These are phyloP conservation scores for Geopemphigus sp. DNA, from an alignment of 1,140 invertebrate genomes.

Conservation along the genomic window DNA sequence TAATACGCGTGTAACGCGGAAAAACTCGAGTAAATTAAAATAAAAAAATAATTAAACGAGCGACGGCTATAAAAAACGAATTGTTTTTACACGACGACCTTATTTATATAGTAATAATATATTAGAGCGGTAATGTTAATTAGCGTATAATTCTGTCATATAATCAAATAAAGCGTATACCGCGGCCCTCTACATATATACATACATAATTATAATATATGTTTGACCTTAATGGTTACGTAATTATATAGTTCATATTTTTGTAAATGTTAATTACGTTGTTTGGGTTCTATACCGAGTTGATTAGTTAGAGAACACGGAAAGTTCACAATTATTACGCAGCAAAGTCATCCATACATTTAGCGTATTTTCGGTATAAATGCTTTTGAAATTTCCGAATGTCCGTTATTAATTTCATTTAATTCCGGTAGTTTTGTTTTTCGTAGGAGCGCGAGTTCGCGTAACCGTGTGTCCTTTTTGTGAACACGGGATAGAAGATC, in stretches of 20 bases:
- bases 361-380: too few species aligned
- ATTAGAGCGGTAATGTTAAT: not conserved
- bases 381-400: too few species aligned
- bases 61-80: not conserved
- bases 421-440: too few species aligned
- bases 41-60: not conserved
- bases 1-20: too few species aligned
- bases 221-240: slow-evolving; percentile 1
- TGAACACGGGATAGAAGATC: too few species aligned
- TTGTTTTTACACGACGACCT: not conserved
- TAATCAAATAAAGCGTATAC: not conserved
- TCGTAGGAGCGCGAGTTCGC: too few species aligned
- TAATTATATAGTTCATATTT: not conserved
- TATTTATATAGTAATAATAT: not conserved
- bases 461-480: too few species aligned
- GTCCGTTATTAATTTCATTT: too few species aligned
- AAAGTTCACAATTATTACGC: too few species aligned
- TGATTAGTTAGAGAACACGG: not conserved
- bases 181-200: too few species aligned
- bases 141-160: not conserved
- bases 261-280: slow-evolving; percentile 18
- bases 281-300: not conserved
- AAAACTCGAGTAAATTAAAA: too few species aligned
- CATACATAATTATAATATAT: not conserved
- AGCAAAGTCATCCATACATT: too few species aligned